phyloP scores from a whole-genome alignment of 2,113 vertebrate genomes.

The Sturnira hondurensis region DNA sequence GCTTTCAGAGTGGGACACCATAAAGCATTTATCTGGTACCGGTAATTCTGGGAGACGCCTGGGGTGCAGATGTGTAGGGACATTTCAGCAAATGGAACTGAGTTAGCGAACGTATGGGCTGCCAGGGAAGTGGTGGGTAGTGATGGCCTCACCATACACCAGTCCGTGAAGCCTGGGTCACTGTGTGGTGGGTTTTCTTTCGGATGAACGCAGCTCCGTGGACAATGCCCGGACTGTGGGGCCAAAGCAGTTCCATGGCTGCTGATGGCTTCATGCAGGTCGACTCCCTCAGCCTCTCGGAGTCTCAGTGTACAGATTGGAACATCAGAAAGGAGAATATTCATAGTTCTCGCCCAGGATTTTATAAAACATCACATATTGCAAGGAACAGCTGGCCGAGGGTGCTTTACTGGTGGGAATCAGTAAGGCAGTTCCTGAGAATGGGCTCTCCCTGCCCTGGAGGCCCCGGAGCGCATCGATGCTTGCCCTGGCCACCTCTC shows the following conservation, averaged over 20 bases:
- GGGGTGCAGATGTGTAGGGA: neutral
- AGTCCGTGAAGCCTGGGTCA: neutral
- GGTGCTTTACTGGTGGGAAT: too few relatives aligned
- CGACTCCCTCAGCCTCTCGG: neutral
- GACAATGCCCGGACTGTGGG: neutral
- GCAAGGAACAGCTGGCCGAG: fast-evolving
- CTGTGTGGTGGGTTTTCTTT: neutral
- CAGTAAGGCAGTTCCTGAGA: neutral
- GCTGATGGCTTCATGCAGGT: neutral
- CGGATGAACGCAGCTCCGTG: neutral
- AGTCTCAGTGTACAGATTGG: neutral
- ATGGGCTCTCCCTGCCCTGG: too few relatives aligned
- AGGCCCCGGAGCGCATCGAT: fast-evolving
- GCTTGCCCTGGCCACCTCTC: neutral
- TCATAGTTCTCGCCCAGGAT: neutral
- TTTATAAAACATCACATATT: neutral
- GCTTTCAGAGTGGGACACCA: neutral
- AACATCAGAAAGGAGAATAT: neutral
- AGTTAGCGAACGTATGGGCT: neutral
- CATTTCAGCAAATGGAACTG: neutral
- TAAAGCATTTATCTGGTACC: neutral
- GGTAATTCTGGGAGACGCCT: neutral
- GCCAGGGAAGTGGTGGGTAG: neutral
- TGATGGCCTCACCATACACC: neutral
- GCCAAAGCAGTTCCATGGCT: neutral